A percentile compares a stretch with the other conserved stretches of the same genome.
phyloP scores from a whole-genome alignment of 1,140 invertebrate genomes.

The Elymnias hypermnestra region DNA sequence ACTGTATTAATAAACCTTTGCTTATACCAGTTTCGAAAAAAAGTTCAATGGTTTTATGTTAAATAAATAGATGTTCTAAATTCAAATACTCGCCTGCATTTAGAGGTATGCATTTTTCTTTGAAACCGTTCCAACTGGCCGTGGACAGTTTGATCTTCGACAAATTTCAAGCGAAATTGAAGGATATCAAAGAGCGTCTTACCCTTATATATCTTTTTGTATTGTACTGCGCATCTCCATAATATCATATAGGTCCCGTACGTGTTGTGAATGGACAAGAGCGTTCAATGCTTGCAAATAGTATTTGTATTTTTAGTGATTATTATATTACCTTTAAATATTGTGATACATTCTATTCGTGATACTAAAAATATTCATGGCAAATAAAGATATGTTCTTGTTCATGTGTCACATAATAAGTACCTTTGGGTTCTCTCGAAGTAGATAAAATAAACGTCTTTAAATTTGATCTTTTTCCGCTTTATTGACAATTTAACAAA shows the following conservation, averaged over 20 bases:
- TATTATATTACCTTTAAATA: background rate
- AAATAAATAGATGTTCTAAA: background rate
- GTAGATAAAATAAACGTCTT: no score
- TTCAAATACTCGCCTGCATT: background rate
- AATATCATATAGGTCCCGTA: background rate
- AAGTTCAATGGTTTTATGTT: no score
- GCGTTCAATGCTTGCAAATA: background rate
- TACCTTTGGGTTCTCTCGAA: no score
- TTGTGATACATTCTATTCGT: no score
- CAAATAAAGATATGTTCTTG: no score
- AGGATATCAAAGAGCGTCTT: slow-evolving; percentile 11
- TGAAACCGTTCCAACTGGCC: background rate
- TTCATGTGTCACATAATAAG: no score
- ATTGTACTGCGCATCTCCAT: slow-evolving; percentile 19
- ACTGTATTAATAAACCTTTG: no score
- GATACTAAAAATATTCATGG: no score
- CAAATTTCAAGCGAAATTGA: slow-evolving; percentile 14
- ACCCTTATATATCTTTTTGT: slow-evolving; percentile 11
- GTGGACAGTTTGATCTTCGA: slow-evolving; percentile 1
- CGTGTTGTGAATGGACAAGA: slow-evolving; percentile 9
- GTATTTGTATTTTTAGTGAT: background rate
- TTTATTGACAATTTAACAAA: no score
- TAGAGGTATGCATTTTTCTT: background rate
- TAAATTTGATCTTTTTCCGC: no score
- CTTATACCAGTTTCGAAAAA: no score